Conservation (phyloP, 1,140 invertebrate genomes). For the Mycetomoellerius zeteki region DNA sequence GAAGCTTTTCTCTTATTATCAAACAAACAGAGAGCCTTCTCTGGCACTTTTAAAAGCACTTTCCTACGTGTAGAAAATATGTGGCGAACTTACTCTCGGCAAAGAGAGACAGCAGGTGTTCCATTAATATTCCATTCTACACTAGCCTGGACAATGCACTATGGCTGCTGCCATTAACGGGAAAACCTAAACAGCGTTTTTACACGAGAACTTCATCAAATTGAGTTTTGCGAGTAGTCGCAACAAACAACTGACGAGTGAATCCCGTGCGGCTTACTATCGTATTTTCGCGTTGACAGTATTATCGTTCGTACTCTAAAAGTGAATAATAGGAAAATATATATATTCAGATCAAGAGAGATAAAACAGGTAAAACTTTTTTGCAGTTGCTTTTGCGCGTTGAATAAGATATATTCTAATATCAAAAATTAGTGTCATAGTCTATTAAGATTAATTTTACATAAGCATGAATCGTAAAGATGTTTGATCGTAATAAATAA, state of each 20-base stretch:
- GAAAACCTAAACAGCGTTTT: constrained; percentile 52
- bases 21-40: constrained; percentile 39
- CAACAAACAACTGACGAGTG: constrained; percentile 5
- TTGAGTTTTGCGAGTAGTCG: constrained; percentile 14
- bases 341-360: neutral
- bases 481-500: constrained; percentile 2
- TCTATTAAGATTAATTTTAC: neutral
- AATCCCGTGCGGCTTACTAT: constrained; percentile 15
- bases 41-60: constrained; percentile 52
- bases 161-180: constrained; percentile 32
- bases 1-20: constrained; percentile 55
- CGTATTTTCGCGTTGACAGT: constrained; percentile 25
- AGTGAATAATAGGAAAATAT: constrained; percentile 1
- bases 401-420: neutral
- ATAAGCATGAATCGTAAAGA: neutral
- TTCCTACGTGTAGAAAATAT: constrained; percentile 36
- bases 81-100: constrained; percentile 16
- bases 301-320: neutral
- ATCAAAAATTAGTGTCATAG: too few species aligned
- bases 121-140: constrained; percentile 53
- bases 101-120: constrained; percentile 43
- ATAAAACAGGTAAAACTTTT: neutral
- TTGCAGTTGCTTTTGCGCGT: neutral
- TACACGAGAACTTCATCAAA: constrained; percentile 46
- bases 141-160: constrained; percentile 28